phyloP scores from a whole-genome alignment of 2,113 vertebrate species.

The Bufo gargarizans region DNA sequence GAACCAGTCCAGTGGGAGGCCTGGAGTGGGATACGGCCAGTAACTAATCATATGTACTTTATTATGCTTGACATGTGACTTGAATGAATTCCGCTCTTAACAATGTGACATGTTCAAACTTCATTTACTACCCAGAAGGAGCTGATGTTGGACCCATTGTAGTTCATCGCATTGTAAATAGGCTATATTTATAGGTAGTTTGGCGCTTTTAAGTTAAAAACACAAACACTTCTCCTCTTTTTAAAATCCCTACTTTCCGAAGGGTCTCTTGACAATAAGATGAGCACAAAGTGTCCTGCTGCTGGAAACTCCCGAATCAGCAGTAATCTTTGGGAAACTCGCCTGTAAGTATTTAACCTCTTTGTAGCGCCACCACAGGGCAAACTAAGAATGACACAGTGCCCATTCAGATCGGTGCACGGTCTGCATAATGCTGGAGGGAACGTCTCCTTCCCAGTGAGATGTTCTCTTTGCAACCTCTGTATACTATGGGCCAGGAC shows the following conservation, averaged over 20 bases:
- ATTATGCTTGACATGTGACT: neutral
- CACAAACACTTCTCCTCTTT: neutral
- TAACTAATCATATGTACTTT: slow-evolving; percentile 37
- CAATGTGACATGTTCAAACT: neutral
- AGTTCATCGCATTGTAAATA: neutral
- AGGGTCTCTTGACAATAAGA: neutral
- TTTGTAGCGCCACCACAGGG: neutral
- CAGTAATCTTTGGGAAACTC: neutral
- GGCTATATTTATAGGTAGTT: slow-evolving; percentile 12
- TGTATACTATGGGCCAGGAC: neutral
- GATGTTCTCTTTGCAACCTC: neutral
- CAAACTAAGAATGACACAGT: neutral
- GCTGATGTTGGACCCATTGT: neutral
- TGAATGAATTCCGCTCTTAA: neutral
- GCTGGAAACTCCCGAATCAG: neutral
- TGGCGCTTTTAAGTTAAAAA: neutral
- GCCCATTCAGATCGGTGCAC: neutral
- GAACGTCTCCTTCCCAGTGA: too few species aligned
- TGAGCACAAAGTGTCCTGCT: neutral
- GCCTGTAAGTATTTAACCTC: neutral
- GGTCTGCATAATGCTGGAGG: neutral
- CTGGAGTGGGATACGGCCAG: slow-evolving; percentile 35
- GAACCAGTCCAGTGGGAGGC: slow-evolving; percentile 17
- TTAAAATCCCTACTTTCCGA: neutral
- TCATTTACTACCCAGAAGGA: neutral